Base-by-base conservation (phyloP, 2,113 vertebrate genomes). In the Labeo rohita region DNA sequence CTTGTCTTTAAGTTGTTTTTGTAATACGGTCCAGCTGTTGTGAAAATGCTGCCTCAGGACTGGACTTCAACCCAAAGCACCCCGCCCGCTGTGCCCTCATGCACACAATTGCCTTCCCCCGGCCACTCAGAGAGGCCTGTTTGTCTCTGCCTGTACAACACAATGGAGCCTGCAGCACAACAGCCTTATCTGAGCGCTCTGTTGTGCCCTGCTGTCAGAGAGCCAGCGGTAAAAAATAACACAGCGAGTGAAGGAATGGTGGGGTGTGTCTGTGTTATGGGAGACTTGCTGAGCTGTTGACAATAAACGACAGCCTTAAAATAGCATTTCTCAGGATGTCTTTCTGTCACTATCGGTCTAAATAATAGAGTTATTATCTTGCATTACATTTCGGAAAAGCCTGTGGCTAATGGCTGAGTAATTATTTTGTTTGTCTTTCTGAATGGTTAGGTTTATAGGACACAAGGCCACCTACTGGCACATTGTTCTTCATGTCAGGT, bases 231-330 rank as follows among this genome's bases (percentile, higher is more conserved):
- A 75, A 85, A 87, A 87, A 82, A 78, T 45, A 76, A 65, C 80
- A 49, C 63, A 0, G 45, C 81, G 6, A 78, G 61, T 91, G 84
- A 87, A 88, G 89, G 90, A 90, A 90, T 92, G 92, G 91, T 85
- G 87, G 86, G 87, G 39, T 66, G 83, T 80, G 80, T 79, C 21
- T 74, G 85, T 65, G 61, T 28, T 70, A 63, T 77, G 21, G 50
- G 21, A 49, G 59, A 75, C 34, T 72, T 65, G 43, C 78, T 65
- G 54, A 87, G 76, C 74, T 59, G 66, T 85, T 85, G 74, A 87
- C 72, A 10, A 77, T 85, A 66, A 87, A 87, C 52, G 9, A 34
- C 50, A 85, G 63, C 3, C 50, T 56, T 68, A 68, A 80, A 70
- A 82, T 85, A 61, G 72, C 36, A 70, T 73, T 61, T 68, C 79